These are phyloP conservation scores for Eupithecia abbreviata DNA, from an alignment of 2,888 invertebrate species.

Conservation along the genomic window DNA sequence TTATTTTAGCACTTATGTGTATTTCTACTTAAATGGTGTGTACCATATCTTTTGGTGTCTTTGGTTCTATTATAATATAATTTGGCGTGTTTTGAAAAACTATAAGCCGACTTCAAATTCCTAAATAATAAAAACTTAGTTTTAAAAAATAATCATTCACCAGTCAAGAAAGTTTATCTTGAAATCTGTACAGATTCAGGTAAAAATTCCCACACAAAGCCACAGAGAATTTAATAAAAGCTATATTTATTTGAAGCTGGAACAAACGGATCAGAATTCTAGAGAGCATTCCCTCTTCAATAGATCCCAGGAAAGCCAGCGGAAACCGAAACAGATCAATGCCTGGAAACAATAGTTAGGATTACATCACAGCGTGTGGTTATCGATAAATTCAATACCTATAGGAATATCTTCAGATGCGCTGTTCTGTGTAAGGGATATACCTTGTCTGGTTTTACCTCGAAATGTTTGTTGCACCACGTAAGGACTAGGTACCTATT, in stretches of 20 bases:
- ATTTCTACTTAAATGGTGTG: too few relatives aligned
- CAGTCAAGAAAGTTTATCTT: neutral
- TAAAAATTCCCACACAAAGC: neutral
- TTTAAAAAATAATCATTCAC: neutral
- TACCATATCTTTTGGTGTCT: too few relatives aligned
- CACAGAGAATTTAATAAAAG: neutral
- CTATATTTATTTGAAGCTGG: neutral
- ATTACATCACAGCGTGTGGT: conserved; percentile 31
- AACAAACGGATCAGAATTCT: conserved; percentile 19
- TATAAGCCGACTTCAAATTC: too few relatives aligned
- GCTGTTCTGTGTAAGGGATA: neutral
- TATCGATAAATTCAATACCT: conserved; percentile 41
- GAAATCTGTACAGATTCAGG: neutral
- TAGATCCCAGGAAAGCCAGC: conserved; percentile 23
- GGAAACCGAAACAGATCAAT: conserved; percentile 34
- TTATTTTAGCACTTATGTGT: neutral
- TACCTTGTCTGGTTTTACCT: neutral
- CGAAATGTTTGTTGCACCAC: neutral
- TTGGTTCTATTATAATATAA: too few relatives aligned
- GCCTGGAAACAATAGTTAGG: conserved; percentile 36
- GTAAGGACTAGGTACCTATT: neutral
- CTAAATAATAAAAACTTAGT: too few relatives aligned
- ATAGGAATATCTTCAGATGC: conserved; percentile 32
- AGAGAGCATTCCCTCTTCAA: conserved; percentile 24
- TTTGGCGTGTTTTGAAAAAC: too few relatives aligned